A percentile compares a stretch with the other conserved stretches of the same genome.
phyloP scores from a whole-genome alignment of 2,113 vertebrate species.

The Polypterus senegalus region DNA sequence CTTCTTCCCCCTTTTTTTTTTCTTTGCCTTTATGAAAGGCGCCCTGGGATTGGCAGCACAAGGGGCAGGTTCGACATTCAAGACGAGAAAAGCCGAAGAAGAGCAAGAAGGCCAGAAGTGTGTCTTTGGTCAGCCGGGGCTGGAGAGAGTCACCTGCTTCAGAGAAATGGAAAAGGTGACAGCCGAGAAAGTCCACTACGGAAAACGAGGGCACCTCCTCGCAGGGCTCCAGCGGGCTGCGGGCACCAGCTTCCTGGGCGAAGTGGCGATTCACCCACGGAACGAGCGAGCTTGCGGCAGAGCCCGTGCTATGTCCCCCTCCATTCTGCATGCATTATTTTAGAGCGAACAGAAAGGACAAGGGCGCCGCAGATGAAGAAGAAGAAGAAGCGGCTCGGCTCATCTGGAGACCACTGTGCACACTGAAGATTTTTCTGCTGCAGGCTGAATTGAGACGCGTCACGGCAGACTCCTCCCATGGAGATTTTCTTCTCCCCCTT shows the following conservation, averaged over 20 bases:
- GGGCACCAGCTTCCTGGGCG: slow-evolving; percentile 25
- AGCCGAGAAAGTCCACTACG: background rate
- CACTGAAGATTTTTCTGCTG: slow-evolving; percentile 42
- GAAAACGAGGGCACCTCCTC: slow-evolving; percentile 31
- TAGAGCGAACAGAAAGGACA: background rate
- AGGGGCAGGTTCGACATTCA: too few species aligned
- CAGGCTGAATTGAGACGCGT: slow-evolving; percentile 53
- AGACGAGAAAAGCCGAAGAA: too few species aligned
- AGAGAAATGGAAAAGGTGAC: too few species aligned
- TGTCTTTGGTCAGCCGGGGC: too few species aligned
- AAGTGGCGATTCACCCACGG: slow-evolving; percentile 21
- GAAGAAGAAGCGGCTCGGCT: slow-evolving; percentile 9
- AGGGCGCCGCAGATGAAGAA: slow-evolving; percentile 15
- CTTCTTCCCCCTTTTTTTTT: slow-evolving; percentile 11
- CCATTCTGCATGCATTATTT: slow-evolving; percentile 24
- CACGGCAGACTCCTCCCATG: slow-evolving; percentile 52
- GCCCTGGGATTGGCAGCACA: background rate
- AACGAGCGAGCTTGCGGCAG: slow-evolving; percentile 34
- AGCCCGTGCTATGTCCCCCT: slow-evolving; percentile 28
- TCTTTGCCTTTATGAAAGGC: slow-evolving; percentile 1
- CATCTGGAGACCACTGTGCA: slow-evolving; percentile 10
- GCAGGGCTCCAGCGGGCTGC: slow-evolving; percentile 20
- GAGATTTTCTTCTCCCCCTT: slow-evolving; percentile 15
- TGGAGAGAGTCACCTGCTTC: too few species aligned
- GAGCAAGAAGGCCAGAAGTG: too few species aligned